These are phyloP conservation scores for Cherax destructor DNA, from an alignment of 1,140 invertebrate genomes.

Conservation along the genomic window DNA sequence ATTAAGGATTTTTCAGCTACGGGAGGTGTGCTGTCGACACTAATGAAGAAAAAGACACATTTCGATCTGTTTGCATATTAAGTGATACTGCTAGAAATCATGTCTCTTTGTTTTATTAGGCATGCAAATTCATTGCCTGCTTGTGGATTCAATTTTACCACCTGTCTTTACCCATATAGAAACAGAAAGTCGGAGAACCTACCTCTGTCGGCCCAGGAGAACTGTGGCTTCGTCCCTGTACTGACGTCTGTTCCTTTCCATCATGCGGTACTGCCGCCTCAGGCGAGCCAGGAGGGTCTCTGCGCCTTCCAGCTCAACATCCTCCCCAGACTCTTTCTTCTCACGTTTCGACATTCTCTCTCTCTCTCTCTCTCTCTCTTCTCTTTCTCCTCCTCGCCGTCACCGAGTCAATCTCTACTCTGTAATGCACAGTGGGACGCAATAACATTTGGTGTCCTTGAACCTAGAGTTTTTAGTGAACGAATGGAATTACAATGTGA, in stretches of 20 bases:
- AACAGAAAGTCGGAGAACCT: neutral
- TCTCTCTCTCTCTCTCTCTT: too few relatives aligned
- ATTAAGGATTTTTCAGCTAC: too few relatives aligned
- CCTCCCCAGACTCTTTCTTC: slow-evolving; percentile 33
- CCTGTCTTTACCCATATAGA: neutral
- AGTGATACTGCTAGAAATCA: too few relatives aligned
- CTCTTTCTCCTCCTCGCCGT: too few relatives aligned
- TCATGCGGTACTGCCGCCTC: slow-evolving; percentile 67
- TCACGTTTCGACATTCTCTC: slow-evolving; percentile 41
- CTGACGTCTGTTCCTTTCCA: slow-evolving; percentile 68
- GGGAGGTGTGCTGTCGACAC: too few relatives aligned
- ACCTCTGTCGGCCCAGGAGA: slow-evolving; percentile 65
- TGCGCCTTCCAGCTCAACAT: slow-evolving; percentile 66
- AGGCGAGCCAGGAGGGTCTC: slow-evolving; percentile 61
- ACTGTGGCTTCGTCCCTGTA: slow-evolving; percentile 66
- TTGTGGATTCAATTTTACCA: too few relatives aligned
- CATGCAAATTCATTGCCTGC: neutral
- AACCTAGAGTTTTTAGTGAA: too few relatives aligned
- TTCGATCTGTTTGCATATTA: too few relatives aligned
- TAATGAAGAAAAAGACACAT: too few relatives aligned
- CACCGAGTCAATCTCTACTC: neutral
- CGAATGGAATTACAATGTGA: neutral
- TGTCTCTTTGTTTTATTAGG: too few relatives aligned
- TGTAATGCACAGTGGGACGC: neutral
- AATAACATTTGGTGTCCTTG: neutral